Conservation (phyloP, 2,888 invertebrate genomes). For the Ochropleura plecta region DNA sequence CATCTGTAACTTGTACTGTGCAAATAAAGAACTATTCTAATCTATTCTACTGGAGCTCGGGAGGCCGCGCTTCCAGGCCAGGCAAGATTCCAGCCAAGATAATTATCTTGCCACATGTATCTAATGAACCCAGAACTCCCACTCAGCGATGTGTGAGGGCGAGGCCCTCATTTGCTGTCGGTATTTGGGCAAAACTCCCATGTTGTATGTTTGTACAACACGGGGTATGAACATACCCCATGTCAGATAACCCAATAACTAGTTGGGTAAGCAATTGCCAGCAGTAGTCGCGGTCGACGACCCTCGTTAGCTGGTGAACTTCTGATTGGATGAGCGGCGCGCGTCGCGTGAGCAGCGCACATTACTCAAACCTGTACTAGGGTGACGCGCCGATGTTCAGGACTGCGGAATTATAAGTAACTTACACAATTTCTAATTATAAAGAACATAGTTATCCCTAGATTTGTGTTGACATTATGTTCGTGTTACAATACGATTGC, state of each 20-base stretch:
- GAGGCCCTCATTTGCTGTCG: background rate
- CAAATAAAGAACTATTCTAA: no score
- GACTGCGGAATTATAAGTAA: background rate
- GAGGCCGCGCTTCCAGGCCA: background rate
- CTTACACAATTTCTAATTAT: no score
- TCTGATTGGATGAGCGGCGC: background rate
- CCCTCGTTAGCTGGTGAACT: constrained; percentile 5
- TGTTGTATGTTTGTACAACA: background rate
- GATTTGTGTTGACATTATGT: background rate
- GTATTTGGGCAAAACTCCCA: background rate
- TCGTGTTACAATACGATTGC: background rate
- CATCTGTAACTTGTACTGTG: no score
- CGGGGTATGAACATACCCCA: background rate
- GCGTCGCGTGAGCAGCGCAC: background rate
- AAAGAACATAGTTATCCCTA: background rate
- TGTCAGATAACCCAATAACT: background rate
- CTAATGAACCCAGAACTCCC: background rate
- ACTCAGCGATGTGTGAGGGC: background rate
- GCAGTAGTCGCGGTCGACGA: background rate
- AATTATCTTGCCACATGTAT: background rate
- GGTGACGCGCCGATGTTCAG: background rate
- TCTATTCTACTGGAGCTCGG: background rate
- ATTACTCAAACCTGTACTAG: background rate
- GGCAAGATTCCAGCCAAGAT: no score
- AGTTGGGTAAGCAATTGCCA: background rate